Base-by-base conservation (phyloP, 2,888 invertebrate genomes). In the Acronicta alni region DNA sequence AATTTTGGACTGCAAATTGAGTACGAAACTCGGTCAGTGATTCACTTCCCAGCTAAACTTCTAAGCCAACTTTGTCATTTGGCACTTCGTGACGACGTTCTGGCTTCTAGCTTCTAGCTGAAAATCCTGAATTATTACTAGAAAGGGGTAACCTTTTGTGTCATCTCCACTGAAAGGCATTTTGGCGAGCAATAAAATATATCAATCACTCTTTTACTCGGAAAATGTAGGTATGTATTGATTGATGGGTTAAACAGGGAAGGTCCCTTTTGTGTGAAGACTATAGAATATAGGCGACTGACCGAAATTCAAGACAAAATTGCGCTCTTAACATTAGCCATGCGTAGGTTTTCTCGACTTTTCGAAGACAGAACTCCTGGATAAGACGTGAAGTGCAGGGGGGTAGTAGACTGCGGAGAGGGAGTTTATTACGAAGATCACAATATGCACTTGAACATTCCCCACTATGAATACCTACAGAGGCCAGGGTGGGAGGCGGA, bases 391-490 rank as follows among this genome's bases (percentile, higher is more conserved):
- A 87, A 93, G 93, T 87, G 92, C 79, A 75, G 74, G 82, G 86
- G 85, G 68, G 53, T 38, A 32, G 35, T 77, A 67, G 69, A 63
- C 61, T 45, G 68, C 70, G 74, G 75, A 84, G 85, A 86, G 70
- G 73, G 66, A 84, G 82, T 84, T 77, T 80, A 79, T 85, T 86
- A 88, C 87, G 88, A 83, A 85, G 84, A 89, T 88, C 91, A 95
- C 92, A 95, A 95, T 95, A 94, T 95, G 95, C 95, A 95, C 95
- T 93, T 88, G 82, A 94, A 80, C 85, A 86, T 82, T 84, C 89
- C 89, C 86, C 82, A 87, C 90, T 87, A 90, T 88, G 90, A 90
- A 91, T 90, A 90, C 85, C 88, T 87, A 86, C 82, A 84, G 77
- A 79, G 57, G 63, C 77, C 91, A 90, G 92, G 86, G 91, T 63